Base-by-base conservation (phyloP, 2,113 vertebrate species). In the Corvus moneduloides region DNA sequence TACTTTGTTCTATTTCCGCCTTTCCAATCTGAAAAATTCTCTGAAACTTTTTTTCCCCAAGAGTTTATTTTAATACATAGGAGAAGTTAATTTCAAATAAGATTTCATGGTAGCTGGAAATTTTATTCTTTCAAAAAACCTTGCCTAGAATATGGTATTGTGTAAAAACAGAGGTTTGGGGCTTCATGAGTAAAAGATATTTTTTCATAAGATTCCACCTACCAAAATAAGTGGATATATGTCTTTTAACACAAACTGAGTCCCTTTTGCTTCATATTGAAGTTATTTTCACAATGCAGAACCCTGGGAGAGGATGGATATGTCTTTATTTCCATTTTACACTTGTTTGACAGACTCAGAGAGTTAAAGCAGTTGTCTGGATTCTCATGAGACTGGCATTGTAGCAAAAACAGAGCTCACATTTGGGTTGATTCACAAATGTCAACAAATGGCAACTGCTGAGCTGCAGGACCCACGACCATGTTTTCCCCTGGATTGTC, bases 391-490 rank as follows among this genome's bases (percentile, higher is more conserved):
- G 80, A 41, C 28, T 78, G 59, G 19, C 3, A 1, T 26, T 79
- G 62, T 18, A 77, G 64, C 52, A 92, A 76, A 92, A 94, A 27
- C 63, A 88, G 75, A 81, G 52, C 43, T 90, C 37, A 37, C 30
- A 51, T 85, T 83, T 77, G 49, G 16, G 35, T 35, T 88, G 83
- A 88, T 83, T 83, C 67, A 83, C 66, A 80, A 84, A 90, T 71
- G 51, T 77, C 90, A 80, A 66, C 79, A 88, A 72, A 94, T 67
- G 76, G 32, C 83, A 93, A 43, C 83, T 95, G 55, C 68, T 84
- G 43, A 74, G n/a, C 76, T 86, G 84, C 79, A 80, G 83, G 58
- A 89, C 68, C 33, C 64, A 21, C 48, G 75, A 14, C 61, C 27
- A 37, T 6, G 5, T 69, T 94, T 90, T 77, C 18, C 46, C 20